phyloP scores from a whole-genome alignment of 2,888 invertebrate species.

The Serripes groenlandicus region DNA sequence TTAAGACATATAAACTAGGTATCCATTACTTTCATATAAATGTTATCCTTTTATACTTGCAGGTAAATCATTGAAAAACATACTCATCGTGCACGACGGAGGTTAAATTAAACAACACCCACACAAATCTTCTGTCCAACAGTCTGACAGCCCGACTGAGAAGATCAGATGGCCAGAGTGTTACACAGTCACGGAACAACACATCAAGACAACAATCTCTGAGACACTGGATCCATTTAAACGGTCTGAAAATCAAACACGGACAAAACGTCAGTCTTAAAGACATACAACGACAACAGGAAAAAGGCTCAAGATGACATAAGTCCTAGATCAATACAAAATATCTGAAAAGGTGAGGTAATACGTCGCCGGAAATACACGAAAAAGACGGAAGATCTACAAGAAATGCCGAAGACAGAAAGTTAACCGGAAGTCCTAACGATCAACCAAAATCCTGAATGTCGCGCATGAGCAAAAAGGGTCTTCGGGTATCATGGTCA shows the following conservation, averaged over 20 bases:
- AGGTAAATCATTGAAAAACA: no score
- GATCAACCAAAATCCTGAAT: slow-evolving; percentile 49
- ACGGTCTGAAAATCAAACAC: slow-evolving; percentile 41
- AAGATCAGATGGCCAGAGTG: slow-evolving; percentile 62
- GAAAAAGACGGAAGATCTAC: slow-evolving; percentile 24
- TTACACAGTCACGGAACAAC: slow-evolving; percentile 54
- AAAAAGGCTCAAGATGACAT: slow-evolving; percentile 63
- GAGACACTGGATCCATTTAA: slow-evolving; percentile 65
- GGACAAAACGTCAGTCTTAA: slow-evolving; percentile 56
- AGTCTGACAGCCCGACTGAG: slow-evolving; percentile 69
- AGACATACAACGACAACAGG: slow-evolving; percentile 66
- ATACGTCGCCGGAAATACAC: no score
- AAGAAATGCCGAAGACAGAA: slow-evolving; percentile 42
- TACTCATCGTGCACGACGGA: no score
- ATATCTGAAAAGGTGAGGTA: no score
- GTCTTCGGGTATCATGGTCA: slow-evolving; percentile 71
- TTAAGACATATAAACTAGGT: no score
- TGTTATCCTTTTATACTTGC: no score
- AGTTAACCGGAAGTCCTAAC: slow-evolving; percentile 55
- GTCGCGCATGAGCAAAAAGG: slow-evolving; percentile 65
- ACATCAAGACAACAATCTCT: slow-evolving; percentile 60
- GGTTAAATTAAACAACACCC: slow-evolving; percentile 53
- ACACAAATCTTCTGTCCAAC: slow-evolving; percentile 71
- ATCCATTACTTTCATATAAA: no score
- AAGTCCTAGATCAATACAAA: slow-evolving; percentile 64